Evolutionary conservation across 2,113 vertebrate genomes (phyloP).

Genomic region (Gnathonemus echidnorhynchus): DNA sequence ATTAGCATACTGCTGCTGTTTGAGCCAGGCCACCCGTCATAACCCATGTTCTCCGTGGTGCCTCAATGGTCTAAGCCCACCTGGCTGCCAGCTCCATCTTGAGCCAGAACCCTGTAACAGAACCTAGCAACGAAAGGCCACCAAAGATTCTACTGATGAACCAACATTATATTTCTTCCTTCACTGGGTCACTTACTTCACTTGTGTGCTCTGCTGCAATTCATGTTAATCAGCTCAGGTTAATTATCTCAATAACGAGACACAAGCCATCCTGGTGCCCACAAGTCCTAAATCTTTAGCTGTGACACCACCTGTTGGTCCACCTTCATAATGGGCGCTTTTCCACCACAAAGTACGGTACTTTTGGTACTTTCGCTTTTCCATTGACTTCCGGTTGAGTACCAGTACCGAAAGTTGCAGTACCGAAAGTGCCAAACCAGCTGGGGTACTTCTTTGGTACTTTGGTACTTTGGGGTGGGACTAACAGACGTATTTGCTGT

Average conservation of each 20-base stretch:
- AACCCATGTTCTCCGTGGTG: not conserved
- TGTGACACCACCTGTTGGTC: not conserved
- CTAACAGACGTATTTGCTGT: too few relatives aligned
- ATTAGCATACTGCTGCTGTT: conserved; percentile 13
- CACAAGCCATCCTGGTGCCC: not conserved
- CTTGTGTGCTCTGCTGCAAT: not conserved
- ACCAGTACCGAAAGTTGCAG: too few relatives aligned
- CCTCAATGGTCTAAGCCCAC: not conserved
- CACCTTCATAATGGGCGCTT: not conserved
- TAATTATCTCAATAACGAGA: not conserved
- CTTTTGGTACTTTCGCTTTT: too few relatives aligned
- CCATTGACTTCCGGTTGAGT: too few relatives aligned
- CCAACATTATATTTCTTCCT: not conserved
- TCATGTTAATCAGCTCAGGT: not conserved
- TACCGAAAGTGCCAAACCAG: too few relatives aligned
- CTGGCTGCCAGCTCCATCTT: conserved; percentile 28
- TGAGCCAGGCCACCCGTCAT: not conserved
- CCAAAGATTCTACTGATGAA: not conserved
- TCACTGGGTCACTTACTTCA: not conserved
- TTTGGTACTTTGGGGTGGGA: too few relatives aligned
- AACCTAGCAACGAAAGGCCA: not conserved
- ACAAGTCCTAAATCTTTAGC: not conserved
- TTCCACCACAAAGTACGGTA: too few relatives aligned
- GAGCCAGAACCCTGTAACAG: not conserved
- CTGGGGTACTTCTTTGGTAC: too few relatives aligned